Evolutionary conservation across 2,888 invertebrate species (phyloP).

Genomic region (Philereme vetulata): DNA sequence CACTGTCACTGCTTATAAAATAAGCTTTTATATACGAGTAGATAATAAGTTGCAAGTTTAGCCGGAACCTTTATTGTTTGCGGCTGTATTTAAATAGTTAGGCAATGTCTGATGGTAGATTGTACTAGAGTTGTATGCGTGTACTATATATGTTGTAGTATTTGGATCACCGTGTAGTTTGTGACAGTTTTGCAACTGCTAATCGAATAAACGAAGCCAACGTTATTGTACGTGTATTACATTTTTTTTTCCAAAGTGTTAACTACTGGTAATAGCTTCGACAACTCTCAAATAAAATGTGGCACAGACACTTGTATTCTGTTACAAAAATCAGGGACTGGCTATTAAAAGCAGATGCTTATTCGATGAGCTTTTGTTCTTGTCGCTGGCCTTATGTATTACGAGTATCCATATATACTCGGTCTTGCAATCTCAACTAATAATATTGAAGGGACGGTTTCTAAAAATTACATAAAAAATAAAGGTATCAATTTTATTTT

Average conservation of each 20-base stretch:
- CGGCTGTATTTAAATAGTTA: constrained; percentile 8
- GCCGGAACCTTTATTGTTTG: constrained; percentile 9
- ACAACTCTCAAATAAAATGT: too few relatives aligned
- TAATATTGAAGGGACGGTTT: too few relatives aligned
- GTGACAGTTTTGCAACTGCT: constrained; percentile 8
- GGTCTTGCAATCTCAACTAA: too few relatives aligned
- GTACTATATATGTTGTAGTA: constrained; percentile 2
- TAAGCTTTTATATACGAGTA: not conserved
- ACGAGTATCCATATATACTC: too few relatives aligned
- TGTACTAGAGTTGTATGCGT: not conserved
- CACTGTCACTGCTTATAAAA: not conserved
- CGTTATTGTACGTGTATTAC: too few relatives aligned
- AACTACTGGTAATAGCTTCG: too few relatives aligned
- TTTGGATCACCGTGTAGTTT: constrained; percentile 1
- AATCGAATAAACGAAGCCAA: constrained; percentile 1
- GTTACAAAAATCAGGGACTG: too few relatives aligned
- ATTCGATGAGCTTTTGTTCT: constrained; percentile 14
- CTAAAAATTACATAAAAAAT: too few relatives aligned
- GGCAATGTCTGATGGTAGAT: constrained; percentile 9
- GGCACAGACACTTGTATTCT: too few relatives aligned
- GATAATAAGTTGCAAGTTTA: constrained; percentile 1
- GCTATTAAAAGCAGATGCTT: not conserved
- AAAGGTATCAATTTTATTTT: too few relatives aligned
- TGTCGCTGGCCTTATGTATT: not conserved
- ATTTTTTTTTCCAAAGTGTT: too few relatives aligned